Base-by-base conservation (phyloP, 2,888 invertebrate species). In the Margaritifera margaritifera region DNA sequence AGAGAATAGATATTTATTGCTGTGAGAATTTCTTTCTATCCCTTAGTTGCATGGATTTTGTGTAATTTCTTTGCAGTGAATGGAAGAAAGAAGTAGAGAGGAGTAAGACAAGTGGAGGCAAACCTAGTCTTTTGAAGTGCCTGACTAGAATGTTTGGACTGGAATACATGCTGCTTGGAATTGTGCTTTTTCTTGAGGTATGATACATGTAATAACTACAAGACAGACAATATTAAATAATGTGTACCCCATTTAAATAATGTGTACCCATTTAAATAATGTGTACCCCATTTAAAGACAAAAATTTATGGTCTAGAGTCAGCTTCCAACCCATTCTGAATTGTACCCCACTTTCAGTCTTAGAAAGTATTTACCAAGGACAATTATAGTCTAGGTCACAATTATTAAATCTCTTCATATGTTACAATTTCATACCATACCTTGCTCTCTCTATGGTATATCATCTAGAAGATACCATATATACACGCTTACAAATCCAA, bases 31-130 rank as follows among this genome's bases (percentile, higher is more conserved):
- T 60, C n/a, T 18, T 60, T 31, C 20, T 52, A 51, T 4, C 62
- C 2, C 1, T 8, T n/a, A 25, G 8, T 61, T 50, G n/a, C 19
- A 25, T 22, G 1, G 59, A n/a, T 60, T 19, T 18, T 22, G 55
- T 54, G 22, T 58, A 4, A 25, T 56, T 61, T 4, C 8, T 67
- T 82, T 81, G 51, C 82, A 93, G 92, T 79, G 91, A 91, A 84
- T 93, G 94, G 93, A 85, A 92, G 53, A 90, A 91, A 74, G 93
- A 94, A 90, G 80, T 92, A 56, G 89, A 91, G 59, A 89, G 87
- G 67, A 90, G 91, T 92, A 93, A 93, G 89, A 83, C 91, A 61
- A 89, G 91, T 52, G 88, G 88, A 64, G 91, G 90, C 55, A 84
- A 84, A 25, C 91, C 92, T n/a, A 91, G 90, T 76, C 80, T 92